Evolutionary conservation across 2,113 vertebrate species (phyloP).

Genomic region (Bufo gargarizans): DNA sequence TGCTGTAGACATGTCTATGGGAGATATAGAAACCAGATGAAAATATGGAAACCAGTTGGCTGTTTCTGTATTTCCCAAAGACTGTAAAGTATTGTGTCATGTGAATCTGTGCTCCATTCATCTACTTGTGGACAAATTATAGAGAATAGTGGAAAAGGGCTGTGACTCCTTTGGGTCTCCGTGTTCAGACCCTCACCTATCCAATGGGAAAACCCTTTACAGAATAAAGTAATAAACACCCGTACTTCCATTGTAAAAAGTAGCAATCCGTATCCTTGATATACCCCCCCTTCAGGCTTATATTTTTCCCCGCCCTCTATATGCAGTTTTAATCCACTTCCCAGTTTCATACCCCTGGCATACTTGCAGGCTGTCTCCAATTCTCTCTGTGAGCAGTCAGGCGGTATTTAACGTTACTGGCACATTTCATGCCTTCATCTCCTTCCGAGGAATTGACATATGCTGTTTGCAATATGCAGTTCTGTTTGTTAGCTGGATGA

Average conservation of each 20-base stretch:
- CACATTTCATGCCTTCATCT: constrained; percentile 24
- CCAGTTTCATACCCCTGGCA: neutral
- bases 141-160: neutral
- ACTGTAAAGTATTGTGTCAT: neutral
- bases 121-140: neutral
- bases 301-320: too few relatives aligned
- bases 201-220: too few relatives aligned
- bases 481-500: constrained; percentile 34
- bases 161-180: too few relatives aligned
- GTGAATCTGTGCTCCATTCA: neutral
- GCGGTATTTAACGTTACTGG: constrained; percentile 25
- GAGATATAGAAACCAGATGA: neutral
- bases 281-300: too few relatives aligned
- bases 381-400: neutral
- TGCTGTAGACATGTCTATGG: neutral
- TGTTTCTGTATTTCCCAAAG: neutral
- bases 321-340: neutral
- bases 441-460: constrained; percentile 20
- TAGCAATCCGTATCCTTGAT: neutral
- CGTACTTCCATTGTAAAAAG: neutral
- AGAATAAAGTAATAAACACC: too few relatives aligned
- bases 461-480: constrained; percentile 22
- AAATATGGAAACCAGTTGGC: neutral
- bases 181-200: too few relatives aligned
- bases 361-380: neutral